Evolutionary conservation across 2,113 vertebrate genomes (phyloP).

Genomic region (Caranx ignobilis): DNA sequence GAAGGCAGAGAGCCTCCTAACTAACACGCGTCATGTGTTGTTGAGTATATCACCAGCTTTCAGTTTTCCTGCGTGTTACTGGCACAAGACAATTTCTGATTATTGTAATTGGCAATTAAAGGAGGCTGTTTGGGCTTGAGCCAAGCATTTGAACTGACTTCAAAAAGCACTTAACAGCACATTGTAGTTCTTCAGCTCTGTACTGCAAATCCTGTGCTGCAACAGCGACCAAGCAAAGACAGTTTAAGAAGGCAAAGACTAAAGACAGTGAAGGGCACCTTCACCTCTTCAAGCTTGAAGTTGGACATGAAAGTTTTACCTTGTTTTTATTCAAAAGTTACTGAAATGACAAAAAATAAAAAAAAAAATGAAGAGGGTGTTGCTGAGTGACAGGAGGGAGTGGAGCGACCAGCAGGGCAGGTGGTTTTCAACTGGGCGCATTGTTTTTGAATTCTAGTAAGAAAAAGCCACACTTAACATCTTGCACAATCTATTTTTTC

Average conservation of each 20-base stretch:
- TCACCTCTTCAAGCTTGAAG: slow-evolving; percentile 16
- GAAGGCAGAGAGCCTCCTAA: too few relatives aligned
- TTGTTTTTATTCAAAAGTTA: neutral
- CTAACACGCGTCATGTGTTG: neutral
- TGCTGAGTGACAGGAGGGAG: neutral
- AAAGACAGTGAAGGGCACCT: slow-evolving; percentile 27
- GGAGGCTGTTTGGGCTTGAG: slow-evolving; percentile 17
- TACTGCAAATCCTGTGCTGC: slow-evolving; percentile 27
- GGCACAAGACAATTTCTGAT: slow-evolving; percentile 1
- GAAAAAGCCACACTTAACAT: neutral
- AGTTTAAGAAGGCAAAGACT: slow-evolving; percentile 22
- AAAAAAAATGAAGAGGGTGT: neutral
- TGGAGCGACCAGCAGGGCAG: neutral
- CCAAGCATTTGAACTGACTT: slow-evolving; percentile 26
- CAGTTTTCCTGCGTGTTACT: neutral
- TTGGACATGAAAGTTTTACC: neutral
- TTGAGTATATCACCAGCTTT: neutral
- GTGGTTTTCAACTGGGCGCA: neutral
- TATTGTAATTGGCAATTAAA: slow-evolving; percentile 36
- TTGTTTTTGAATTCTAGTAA: neutral
- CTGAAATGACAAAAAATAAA: neutral
- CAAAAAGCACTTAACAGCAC: slow-evolving; percentile 21
- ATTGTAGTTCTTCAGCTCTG: slow-evolving; percentile 14
- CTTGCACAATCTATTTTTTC: neutral
- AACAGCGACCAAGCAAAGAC: slow-evolving; percentile 47